Evolutionary conservation across 2,888 invertebrate genomes (phyloP).

Genomic region (Scaptomyza reducta): DNA sequence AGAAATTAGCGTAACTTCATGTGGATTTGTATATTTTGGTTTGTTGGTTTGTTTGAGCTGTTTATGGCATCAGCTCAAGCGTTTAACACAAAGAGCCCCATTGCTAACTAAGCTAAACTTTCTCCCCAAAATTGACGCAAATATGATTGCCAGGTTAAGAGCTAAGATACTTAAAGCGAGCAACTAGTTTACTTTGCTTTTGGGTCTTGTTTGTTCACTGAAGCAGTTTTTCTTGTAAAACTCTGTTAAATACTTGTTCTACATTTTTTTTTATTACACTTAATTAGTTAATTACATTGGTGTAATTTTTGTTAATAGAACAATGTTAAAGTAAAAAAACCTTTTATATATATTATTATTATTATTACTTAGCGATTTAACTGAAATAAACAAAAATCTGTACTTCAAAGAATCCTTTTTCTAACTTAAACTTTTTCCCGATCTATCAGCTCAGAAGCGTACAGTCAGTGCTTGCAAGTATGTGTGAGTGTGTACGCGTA

Average conservation of each 20-base stretch:
- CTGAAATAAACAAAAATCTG: too few species aligned
- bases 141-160: constrained; percentile 30
- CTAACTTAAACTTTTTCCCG: too few species aligned
- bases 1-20: constrained; percentile 53
- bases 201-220: constrained; percentile 1
- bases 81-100: constrained; percentile 32
- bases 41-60: constrained; percentile 5
- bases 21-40: neutral
- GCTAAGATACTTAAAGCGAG: constrained; percentile 16
- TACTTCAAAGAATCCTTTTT: too few species aligned
- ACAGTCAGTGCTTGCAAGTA: too few species aligned
- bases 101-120: constrained; percentile 33
- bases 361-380: too few species aligned
- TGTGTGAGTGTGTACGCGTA: too few species aligned
- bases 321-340: neutral
- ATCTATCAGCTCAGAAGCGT: too few species aligned
- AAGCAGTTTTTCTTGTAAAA: constrained; percentile 2
- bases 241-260: constrained; percentile 8
- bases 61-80: constrained; percentile 40
- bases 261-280: constrained; percentile 3
- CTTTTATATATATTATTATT: too few species aligned
- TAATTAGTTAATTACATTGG: constrained; percentile 6
- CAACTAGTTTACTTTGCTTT: constrained; percentile 4
- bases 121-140: constrained; percentile 37
- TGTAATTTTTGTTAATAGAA: neutral